Evolutionary conservation across 2,888 invertebrate species (phyloP), one percentile per base, ranked within the genome.

Genomic region (Diadegma fenestrale): DNA sequence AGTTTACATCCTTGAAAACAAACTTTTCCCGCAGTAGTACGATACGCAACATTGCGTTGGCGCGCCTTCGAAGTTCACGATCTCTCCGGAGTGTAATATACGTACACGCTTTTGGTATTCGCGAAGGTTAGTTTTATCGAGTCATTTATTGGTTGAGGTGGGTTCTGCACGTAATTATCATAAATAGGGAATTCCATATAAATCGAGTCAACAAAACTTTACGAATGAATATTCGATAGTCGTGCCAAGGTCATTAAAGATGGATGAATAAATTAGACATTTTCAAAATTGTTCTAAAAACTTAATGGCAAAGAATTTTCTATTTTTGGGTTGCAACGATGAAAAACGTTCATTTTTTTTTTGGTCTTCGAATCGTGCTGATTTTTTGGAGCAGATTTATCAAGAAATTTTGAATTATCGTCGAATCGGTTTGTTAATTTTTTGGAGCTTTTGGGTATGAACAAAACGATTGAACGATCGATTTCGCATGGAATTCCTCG

Each of bases 11-110:
- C 51, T 45, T 69, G 68, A 7, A 48, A 61, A 58, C 79, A 63
- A 75, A 72, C 12, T 26, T 77, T 54, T 76, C 61, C 63, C 33
- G 68, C n/a, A 37, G 45, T 51, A 63, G 84, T 81, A 63, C 68
- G 68, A 80, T 63, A 66, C 51, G 26, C 66, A 48, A 72, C 80
- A 78, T 81, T 79, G 68, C 68, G 37, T 41, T 37, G 75, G 61
- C 51, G 72, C 72, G 33, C 76, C 80, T 61, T 45, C 51, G 45
- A 71, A 68, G 45, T 51, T 72, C 71, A 33, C 80, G 41, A 66
- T 76, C 58, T 76, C 45, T 80, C 61, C 14, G 26, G 71, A 73
- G 41, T 26, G 41, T 26, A 75, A 83, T 54, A 63, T 33, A 30
- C 22, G 30, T 66, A 66, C 45, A n/a, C 14, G 33, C 33, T 66